A percentile compares a stretch with the other conserved stretches of the same genome.
phyloP scores from a whole-genome alignment of 2,113 vertebrate species.

The Rhombomys opimus region DNA sequence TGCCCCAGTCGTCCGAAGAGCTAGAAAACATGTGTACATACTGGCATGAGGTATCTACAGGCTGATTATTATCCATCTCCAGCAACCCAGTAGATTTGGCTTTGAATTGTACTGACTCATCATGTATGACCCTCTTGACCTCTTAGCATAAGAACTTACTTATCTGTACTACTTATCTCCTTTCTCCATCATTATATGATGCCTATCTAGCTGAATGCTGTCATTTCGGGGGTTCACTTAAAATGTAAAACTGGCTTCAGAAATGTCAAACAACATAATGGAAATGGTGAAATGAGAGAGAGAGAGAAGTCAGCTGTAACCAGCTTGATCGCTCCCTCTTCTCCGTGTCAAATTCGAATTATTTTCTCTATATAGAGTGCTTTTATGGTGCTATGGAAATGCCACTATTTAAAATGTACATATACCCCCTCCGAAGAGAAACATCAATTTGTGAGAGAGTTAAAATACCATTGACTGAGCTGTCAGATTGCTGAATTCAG shows the following conservation, averaged over 20 bases:
- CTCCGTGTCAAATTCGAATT: not conserved
- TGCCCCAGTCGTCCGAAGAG: not conserved
- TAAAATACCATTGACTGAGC: not conserved
- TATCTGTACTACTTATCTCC: not conserved
- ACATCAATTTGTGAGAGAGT: not conserved
- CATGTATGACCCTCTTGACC: not conserved
- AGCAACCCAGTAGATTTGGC: not conserved
- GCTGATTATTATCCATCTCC: not conserved
- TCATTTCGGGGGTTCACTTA: constrained; percentile 21
- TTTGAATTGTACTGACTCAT: not conserved
- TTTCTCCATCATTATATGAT: not conserved
- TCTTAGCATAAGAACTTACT: not conserved
- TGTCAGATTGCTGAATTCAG: constrained; percentile 10
- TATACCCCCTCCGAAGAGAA: not conserved
- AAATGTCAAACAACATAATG: constrained; percentile 59
- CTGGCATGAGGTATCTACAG: not conserved
- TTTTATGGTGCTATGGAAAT: constrained; percentile 22
- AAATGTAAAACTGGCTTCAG: constrained; percentile 54
- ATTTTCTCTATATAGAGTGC: not conserved
- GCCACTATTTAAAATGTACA: not conserved
- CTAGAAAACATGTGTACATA: too few species aligned
- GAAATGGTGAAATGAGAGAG: constrained; percentile 7
- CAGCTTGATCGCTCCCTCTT: not conserved
- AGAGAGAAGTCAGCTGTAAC: not conserved
- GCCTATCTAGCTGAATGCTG: not conserved